These are phyloP conservation scores for Sycophila sp. DNA, from an alignment of 1,140 invertebrate species.

Conservation along the genomic window DNA sequence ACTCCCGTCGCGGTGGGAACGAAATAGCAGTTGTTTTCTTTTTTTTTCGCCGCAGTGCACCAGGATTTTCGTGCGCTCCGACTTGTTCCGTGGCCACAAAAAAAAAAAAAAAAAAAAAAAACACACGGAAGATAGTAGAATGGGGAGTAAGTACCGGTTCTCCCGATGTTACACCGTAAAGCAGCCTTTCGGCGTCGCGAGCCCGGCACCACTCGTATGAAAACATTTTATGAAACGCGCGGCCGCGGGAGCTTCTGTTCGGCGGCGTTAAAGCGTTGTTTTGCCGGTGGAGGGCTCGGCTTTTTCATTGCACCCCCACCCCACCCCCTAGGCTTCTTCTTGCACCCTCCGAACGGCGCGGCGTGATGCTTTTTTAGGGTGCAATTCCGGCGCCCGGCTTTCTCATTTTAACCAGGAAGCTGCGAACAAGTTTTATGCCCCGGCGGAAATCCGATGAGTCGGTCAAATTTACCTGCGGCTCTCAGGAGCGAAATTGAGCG, in stretches of 20 bases:
- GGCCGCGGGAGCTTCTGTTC: not conserved
- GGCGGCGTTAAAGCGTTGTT: no score
- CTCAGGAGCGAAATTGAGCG: no score
- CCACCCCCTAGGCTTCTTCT: no score
- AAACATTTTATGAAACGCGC: constrained; percentile 11
- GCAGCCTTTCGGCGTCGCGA: not conserved
- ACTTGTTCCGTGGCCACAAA: not conserved
- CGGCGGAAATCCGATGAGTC: constrained; percentile 11
- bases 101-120: no score
- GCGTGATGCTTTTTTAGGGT: not conserved
- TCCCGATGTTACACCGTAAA: not conserved
- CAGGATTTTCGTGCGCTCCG: not conserved
- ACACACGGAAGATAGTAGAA: no score
- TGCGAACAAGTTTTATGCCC: constrained; percentile 7
- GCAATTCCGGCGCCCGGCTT: not conserved
- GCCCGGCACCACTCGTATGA: not conserved
- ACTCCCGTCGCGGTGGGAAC: not conserved
- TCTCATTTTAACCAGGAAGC: not conserved
- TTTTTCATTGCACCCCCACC: no score
- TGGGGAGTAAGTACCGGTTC: not conserved
- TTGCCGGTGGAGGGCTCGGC: no score
- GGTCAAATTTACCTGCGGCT: not conserved
- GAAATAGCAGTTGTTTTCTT: not conserved
- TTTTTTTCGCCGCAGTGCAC: not conserved
- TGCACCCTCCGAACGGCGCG: no score